Percentiles rank a stretch among this genome's conserved stretches.
These are phyloP conservation scores for Drosophila arawakana DNA, from an alignment of 1,140 invertebrate genomes.

Conservation along the genomic window DNA sequence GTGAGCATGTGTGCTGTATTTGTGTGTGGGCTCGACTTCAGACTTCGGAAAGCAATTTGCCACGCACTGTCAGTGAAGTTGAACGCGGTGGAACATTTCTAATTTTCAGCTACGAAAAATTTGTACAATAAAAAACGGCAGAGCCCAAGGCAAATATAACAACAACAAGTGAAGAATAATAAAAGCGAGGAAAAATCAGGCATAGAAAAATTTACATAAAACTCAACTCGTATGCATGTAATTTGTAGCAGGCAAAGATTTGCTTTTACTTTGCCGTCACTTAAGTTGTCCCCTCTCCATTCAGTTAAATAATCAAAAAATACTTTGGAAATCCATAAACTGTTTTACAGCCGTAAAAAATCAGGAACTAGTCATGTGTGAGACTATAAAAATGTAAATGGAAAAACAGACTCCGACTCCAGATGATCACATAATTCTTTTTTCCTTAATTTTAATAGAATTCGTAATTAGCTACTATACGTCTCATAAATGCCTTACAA, in stretches of 20 bases:
- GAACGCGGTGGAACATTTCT: slow-evolving; percentile 80
- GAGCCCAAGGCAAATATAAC: slow-evolving; percentile 37
- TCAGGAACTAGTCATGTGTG: slow-evolving; percentile 10
- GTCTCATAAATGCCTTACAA: slow-evolving; percentile 1
- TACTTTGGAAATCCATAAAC: slow-evolving; percentile 18
- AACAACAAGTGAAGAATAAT: slow-evolving; percentile 20
- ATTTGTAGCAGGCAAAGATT: slow-evolving; percentile 64
- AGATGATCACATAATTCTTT: neutral
- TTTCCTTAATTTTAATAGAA: neutral
- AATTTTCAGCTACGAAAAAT: slow-evolving; percentile 82
- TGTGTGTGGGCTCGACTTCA: slow-evolving; percentile 56
- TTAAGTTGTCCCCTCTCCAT: neutral
- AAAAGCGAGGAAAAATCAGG: slow-evolving; percentile 25
- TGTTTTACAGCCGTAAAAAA: slow-evolving; percentile 12
- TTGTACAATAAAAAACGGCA: slow-evolving; percentile 73
- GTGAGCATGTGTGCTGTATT: slow-evolving; percentile 13
- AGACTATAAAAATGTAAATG: neutral
- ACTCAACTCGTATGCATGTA: slow-evolving; percentile 58
- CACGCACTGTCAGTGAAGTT: slow-evolving; percentile 82
- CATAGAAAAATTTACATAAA: slow-evolving; percentile 53
- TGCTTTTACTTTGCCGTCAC: slow-evolving; percentile 42
- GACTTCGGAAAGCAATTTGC: slow-evolving; percentile 82
- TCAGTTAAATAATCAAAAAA: slow-evolving; percentile 33
- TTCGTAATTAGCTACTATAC: slow-evolving; percentile 3
- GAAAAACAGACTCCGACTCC: neutral